These are phyloP conservation scores for Isichthys henryi DNA, from an alignment of 2,113 vertebrate genomes.

Conservation along the genomic window DNA sequence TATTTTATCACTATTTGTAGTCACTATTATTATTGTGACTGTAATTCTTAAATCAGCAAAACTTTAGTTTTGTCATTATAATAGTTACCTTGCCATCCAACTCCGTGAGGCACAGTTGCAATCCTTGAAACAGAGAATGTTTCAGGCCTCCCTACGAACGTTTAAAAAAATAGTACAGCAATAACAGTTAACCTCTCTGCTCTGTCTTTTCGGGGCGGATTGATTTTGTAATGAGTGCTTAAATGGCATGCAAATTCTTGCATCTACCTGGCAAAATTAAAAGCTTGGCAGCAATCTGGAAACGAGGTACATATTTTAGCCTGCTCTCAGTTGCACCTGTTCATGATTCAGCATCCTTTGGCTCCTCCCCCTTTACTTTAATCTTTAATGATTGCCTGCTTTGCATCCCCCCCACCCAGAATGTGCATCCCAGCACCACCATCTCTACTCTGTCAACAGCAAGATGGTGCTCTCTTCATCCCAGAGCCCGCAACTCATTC, in stretches of 20 bases:
- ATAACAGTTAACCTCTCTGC: constrained; percentile 47
- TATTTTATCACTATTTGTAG: background rate
- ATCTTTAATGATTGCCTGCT: constrained; percentile 37
- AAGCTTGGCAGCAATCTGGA: constrained; percentile 35
- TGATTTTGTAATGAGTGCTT: constrained; percentile 45
- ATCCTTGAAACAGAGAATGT: constrained; percentile 28
- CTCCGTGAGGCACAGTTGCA: constrained; percentile 16
- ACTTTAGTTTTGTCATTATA: background rate
- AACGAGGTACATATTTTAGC: constrained; percentile 43
- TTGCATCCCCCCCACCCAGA: constrained; percentile 29
- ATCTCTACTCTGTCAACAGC: constrained; percentile 17
- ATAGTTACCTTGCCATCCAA: background rate
- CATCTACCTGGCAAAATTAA: constrained; percentile 43
- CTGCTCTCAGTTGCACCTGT: constrained; percentile 29
- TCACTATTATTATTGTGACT: background rate
- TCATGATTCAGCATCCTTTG: constrained; percentile 15
- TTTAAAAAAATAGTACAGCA: constrained; percentile 37
- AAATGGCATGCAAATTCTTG: constrained; percentile 45
- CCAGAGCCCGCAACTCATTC: constrained; percentile 24
- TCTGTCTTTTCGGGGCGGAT: constrained; percentile 32
- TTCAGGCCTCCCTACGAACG: constrained; percentile 15
- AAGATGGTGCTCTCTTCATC: constrained; percentile 22
- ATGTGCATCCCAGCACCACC: constrained; percentile 16
- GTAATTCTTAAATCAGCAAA: background rate
- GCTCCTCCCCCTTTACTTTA: constrained; percentile 32